These are phyloP conservation scores for Mus spretus DNA, from an alignment of 2,797 vertebrate genomes.

Conservation along the genomic window DNA sequence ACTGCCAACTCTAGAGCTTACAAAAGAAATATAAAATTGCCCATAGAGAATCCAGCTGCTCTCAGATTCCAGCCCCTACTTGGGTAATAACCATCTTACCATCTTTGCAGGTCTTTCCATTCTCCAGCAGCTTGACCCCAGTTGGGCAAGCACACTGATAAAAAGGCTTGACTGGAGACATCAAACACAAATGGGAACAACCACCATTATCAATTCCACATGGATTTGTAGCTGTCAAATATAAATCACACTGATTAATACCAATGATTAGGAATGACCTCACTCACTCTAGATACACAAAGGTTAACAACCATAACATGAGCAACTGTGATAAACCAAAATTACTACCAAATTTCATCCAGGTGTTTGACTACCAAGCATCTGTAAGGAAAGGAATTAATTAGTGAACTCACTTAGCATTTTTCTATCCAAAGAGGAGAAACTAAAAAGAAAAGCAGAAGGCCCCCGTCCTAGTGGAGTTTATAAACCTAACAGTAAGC, in stretches of 20 bases:
- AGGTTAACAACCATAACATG: conserved; percentile 80
- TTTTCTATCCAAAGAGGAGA: conserved; percentile 64
- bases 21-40: conserved; percentile 40
- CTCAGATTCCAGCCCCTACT: background rate
- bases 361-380: conserved; percentile 65
- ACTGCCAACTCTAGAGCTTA: background rate
- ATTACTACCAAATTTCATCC: conserved; percentile 85
- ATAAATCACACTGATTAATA: conserved; percentile 88
- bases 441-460: conserved; percentile 66
- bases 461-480: background rate
- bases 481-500: conserved; percentile 53
- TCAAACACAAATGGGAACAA: conserved; percentile 98
- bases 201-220: conserved; percentile 95
- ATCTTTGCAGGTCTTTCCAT: conserved; percentile 95
- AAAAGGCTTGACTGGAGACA: conserved; percentile 94
- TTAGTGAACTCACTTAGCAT: conserved; percentile 52
- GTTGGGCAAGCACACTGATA: conserved; percentile 97
- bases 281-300: conserved; percentile 72
- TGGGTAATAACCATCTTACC: conserved; percentile 90
- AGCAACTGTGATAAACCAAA: conserved; percentile 85
- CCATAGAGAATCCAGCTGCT: conserved; percentile 29
- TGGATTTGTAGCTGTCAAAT: conserved; percentile 91
- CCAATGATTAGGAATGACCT: conserved; percentile 80
- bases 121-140: conserved; percentile 95
- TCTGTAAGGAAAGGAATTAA: conserved; percentile 75